Evolutionary conservation across 2,113 vertebrate species (phyloP), one percentile per base, ranked within the genome.

Genomic region (Salvelinus sp.): DNA sequence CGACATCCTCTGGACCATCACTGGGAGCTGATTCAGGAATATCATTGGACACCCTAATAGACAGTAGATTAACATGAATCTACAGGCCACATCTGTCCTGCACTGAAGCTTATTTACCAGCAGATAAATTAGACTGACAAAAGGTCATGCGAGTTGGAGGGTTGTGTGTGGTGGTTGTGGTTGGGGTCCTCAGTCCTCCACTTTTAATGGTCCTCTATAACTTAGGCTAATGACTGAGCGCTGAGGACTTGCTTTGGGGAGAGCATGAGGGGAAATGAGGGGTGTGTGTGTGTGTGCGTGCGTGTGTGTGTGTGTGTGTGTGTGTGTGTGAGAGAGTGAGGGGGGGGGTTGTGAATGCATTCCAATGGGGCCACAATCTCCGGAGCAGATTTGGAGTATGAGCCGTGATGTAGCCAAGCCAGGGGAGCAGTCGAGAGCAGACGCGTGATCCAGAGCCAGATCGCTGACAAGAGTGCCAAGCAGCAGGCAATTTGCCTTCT

Each of bases 351-450:
- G 83, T 83, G 84, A 85, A 85, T 23, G 69, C 54, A 83, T 88
- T 90, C 82, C 86, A 87, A 58, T 65, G 6, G 73, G 79, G 78
- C 77, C 77, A 48, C 77, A 88, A 85, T 72, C 70, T 76, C 66
- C 64, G 9, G 58, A 63, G 78, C 69, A 80, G 83, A 91, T 44
- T 68, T 82, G 58, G 73, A 82, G 79, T 57, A 23, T n/a, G 63
- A 75, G 78, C 54, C 44, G 20, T 22, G 73, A 22, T 23, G 84
- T 70, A 38, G 22, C 28, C 2, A 63, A 79, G 69, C n/a, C 2
- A 16, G 76, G 79, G 69, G 27, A 81, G 60, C 18, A 0, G 25
- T 22, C 18, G 66, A 50, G 1, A 64, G 66, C 68, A 70, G 76
- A 18, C 72, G 6, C 64, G 81, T 81, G 76, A 70, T 50, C 9